Conservation (phyloP, 2,888 invertebrate genomes). For the Sphaeridia pumilis region DNA sequence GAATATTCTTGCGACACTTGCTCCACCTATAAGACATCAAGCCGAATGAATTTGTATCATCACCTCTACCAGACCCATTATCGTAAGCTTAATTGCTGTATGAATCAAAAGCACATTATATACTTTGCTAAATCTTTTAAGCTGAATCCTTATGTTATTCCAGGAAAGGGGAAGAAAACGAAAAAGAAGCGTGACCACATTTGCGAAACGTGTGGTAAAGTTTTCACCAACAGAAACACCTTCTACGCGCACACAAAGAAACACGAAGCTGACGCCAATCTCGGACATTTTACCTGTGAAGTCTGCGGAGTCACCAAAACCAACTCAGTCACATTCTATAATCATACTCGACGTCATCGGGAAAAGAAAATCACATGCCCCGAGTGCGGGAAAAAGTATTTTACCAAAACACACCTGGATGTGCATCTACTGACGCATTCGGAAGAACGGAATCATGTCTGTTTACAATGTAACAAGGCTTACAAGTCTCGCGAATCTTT, state of each 20-base stretch:
- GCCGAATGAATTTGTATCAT: too few relatives aligned
- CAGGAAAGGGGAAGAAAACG: too few relatives aligned
- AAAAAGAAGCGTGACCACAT: background rate
- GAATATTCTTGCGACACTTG: background rate
- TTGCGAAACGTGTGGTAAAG: background rate
- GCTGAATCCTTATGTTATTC: too few relatives aligned
- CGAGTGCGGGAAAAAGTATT: background rate
- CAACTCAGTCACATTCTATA: background rate
- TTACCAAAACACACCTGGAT: background rate
- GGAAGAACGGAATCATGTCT: background rate
- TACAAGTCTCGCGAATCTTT: background rate
- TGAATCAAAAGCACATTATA: too few relatives aligned
- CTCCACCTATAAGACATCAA: background rate
- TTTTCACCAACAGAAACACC: background rate
- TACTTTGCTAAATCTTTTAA: too few relatives aligned
- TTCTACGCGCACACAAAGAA: background rate
- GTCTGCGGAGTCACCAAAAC: background rate
- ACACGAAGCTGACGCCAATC: too few relatives aligned
- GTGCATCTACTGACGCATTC: background rate
- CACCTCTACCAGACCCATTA: too few relatives aligned
- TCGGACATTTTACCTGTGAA: background rate
- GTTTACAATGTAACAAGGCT: background rate
- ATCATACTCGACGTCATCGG: background rate
- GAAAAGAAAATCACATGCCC: background rate
- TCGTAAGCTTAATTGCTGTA: too few relatives aligned